phyloP scores from a whole-genome alignment of 2,888 invertebrate species.

The Bombylius discolor region DNA sequence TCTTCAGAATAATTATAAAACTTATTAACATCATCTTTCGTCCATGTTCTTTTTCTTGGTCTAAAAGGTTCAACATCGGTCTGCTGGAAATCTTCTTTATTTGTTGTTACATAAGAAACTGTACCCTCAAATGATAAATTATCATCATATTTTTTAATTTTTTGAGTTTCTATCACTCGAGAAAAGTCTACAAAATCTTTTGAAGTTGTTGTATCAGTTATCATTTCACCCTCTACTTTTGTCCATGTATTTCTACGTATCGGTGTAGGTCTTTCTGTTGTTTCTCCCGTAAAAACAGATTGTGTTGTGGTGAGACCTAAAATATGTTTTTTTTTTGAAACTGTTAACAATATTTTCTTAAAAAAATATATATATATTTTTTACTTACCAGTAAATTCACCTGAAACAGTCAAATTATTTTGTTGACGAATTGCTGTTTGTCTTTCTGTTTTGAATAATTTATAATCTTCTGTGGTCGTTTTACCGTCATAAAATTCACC shows the following conservation, averaged over 20 bases:
- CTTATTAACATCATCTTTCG: conserved; percentile 58
- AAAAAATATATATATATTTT: background rate
- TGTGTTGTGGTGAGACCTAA: conserved; percentile 57
- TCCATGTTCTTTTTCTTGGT: conserved; percentile 49
- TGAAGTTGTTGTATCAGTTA: conserved; percentile 52
- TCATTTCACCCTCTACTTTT: conserved; percentile 61
- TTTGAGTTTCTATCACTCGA: conserved; percentile 43
- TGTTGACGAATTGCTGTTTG: conserved; percentile 39
- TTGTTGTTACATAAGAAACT: conserved; percentile 52
- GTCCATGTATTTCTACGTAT: conserved; percentile 65
- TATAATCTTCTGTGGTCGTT: conserved; percentile 34
- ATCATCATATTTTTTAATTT: conserved; percentile 46
- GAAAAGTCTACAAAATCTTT: conserved; percentile 54
- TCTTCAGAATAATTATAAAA: conserved; percentile 39
- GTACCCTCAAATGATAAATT: conserved; percentile 56
- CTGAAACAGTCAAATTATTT: conserved; percentile 53
- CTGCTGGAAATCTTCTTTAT: conserved; percentile 48
- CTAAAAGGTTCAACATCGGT: conserved; percentile 45
- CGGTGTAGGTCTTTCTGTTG: conserved; percentile 48
- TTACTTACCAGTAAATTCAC: conserved; percentile 49
- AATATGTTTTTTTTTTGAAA: conserved; percentile 18
- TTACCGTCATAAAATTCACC: conserved; percentile 40
- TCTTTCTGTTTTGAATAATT: conserved; percentile 4
- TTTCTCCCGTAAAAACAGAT: conserved; percentile 55
- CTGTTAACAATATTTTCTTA: no score